Base-by-base conservation (phyloP, 2,888 invertebrate genomes). In the Polydesmus complanatus region DNA sequence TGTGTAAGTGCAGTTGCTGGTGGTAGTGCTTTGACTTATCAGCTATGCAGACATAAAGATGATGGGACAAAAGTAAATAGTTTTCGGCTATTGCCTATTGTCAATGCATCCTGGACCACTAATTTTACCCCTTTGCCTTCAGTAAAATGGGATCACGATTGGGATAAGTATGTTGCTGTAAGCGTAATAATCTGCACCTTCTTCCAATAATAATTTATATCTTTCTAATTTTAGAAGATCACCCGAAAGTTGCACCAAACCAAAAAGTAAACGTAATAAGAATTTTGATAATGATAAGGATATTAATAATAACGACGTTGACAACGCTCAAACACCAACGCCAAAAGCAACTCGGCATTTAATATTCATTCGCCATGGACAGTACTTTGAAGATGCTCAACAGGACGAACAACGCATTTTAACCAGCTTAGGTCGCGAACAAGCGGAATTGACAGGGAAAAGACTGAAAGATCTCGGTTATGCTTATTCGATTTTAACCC, bases 321-420 rank as follows among this genome's bases (percentile, higher is more conserved):
- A 62, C 49, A 56, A 63, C 27, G 23, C 70, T 26, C 67, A 85
- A 67, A 80, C 81, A 61, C 74, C 77, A 0, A 82, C 78, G 66
- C 76, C 81, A 0, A 79, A 72, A 66, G 84, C 84, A 0, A 79
- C 81, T 0, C 76, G 95, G n/a, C 90, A 96, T 72, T 74, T 97
- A 58, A 81, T 97, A 67, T 78, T 97, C 19, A 86, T 97, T 62
- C 80, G 97, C 50, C 97, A 98, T 74, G 98, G 97, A 0, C 96
- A 97, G 73, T 98, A 97, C 72, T 81, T 91, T 68, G 74, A 85
- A 50, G 77, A 80, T 11, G 91, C 88, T 0, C 73, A 75, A 27
- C 80, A 77, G 1, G 93, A 94, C 70, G 76, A 78, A 3, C 84
- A 89, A 23, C 80, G 87, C 68, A 77, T 78, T 58, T 80, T 96